These are phyloP conservation scores for Prionchulus punctatus DNA, from an alignment of 2,888 invertebrate species.

Conservation along the genomic window DNA sequence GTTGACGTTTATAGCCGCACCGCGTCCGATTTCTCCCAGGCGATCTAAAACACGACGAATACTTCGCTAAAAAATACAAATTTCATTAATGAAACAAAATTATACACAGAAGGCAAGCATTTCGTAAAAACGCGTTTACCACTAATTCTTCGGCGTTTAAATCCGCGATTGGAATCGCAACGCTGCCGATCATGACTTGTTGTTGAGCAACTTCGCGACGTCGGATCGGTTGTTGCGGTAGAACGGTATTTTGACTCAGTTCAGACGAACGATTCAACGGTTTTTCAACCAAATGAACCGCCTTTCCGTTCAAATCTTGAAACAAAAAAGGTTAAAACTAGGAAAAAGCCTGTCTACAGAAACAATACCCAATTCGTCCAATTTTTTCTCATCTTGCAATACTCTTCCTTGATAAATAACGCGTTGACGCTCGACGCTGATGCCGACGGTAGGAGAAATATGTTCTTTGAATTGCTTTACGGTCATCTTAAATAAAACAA, in stretches of 20 bases:
- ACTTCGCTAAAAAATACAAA: slow-evolving; percentile 26
- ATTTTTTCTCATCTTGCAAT: slow-evolving; percentile 64
- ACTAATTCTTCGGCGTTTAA: background rate
- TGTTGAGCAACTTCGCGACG: slow-evolving; percentile 8
- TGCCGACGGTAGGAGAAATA: slow-evolving; percentile 32
- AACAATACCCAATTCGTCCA: slow-evolving; percentile 62
- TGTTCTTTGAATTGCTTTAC: slow-evolving; percentile 33
- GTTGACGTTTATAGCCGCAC: slow-evolving; percentile 33
- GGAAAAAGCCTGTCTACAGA: too few relatives aligned
- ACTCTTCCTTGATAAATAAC: slow-evolving; percentile 89
- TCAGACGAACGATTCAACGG: slow-evolving; percentile 50
- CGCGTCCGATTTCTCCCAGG: slow-evolving; percentile 35
- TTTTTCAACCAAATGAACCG: slow-evolving; percentile 74
- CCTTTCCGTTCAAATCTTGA: slow-evolving; percentile 54
- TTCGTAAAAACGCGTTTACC: background rate
- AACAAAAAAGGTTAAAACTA: slow-evolving; percentile 8
- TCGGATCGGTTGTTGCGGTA: background rate
- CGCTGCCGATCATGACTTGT: background rate
- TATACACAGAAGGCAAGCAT: background rate
- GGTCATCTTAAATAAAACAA: slow-evolving; percentile 25
- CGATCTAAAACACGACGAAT: slow-evolving; percentile 33
- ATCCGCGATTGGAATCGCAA: slow-evolving; percentile 4
- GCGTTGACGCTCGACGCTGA: slow-evolving; percentile 64
- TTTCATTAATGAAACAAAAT: too few relatives aligned
- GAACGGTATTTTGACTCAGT: slow-evolving; percentile 11